Base-by-base conservation (phyloP, 2,797 vertebrate species). In the Balearica regulorum region DNA sequence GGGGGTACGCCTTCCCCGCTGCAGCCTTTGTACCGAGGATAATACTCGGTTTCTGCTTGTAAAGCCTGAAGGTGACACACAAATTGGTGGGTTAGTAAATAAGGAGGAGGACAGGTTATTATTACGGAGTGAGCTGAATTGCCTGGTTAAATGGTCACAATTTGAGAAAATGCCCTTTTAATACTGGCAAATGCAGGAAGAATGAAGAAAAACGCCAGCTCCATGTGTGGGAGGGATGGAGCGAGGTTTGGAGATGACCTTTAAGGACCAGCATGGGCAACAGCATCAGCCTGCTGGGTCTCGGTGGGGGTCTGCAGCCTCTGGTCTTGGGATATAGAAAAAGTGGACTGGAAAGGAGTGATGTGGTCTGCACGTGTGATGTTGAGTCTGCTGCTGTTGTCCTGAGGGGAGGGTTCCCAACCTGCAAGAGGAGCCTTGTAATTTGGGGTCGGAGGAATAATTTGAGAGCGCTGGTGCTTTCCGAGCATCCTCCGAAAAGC, bases 331-430 rank as follows among this genome's bases (percentile, higher is more conserved):
- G 60, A 66, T 76, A 3, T 10, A 22, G 51, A 33, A n/a, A 58
- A 83, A 21, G 24, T 11, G 31, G 41, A 31, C 14, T 29, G 72
- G 48, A 44, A 92, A 55, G 35, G 39, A 58, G 10, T 4, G 18
- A 26, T 69, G 25, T 28, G 43, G 10, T 81, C 51, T 31, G 37
- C 0, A 0, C 2, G 12, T 0, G 0, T 58, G 71, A 28, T 24
- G 11, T 0, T 0, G 48, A 48, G 31, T 46, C 31, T 1, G 0
- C 37, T 76, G 49, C 15, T 0, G 0, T 57, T 24, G 18, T 83
- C 24, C 16, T 14, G 0, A 16, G 24, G 26, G n/a, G 24, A 37
- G 6, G 7, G 20, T 84, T 54, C 68, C 65, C 61, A 55, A 5
- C 10, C 13, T 61, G 22, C 19, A 22, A 35, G 65, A 93, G 33